Evolutionary conservation across 2,888 invertebrate genomes (phyloP).

Genomic region (Cephus rjabovi): DNA sequence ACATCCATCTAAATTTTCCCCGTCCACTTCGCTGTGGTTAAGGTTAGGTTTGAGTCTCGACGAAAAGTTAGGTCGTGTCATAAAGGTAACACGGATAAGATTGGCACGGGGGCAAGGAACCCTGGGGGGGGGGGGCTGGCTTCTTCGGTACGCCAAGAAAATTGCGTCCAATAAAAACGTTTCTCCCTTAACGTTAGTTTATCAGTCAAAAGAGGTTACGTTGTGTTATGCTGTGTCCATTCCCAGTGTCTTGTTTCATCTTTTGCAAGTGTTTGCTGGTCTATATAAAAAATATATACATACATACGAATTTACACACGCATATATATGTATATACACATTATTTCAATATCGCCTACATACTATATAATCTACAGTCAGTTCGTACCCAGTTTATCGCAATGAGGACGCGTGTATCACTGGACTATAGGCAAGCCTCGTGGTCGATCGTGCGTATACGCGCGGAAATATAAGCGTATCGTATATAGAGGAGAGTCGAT

Average conservation of each 20-base stretch:
- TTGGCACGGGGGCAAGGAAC: background rate
- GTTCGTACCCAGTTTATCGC: background rate
- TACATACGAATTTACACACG: too few species aligned
- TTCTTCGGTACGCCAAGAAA: background rate
- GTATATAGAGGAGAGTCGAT: background rate
- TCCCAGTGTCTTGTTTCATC: background rate
- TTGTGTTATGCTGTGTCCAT: background rate
- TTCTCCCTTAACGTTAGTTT: background rate
- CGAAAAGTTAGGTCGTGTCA: background rate
- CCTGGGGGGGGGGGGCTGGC: background rate
- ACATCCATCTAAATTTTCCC: background rate
- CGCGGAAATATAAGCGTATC: background rate
- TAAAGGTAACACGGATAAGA: background rate
- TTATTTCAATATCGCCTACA: background rate
- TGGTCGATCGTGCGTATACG: background rate
- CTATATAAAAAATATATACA: background rate
- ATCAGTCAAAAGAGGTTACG: background rate
- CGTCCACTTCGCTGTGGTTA: background rate
- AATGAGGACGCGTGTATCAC: background rate
- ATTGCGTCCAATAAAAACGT: background rate
- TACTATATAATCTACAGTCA: background rate
- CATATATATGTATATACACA: too few species aligned
- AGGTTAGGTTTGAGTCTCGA: background rate
- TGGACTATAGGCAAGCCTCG: background rate
- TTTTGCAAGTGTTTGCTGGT: background rate